These are phyloP conservation scores for Eptesicus fuscus DNA, from an alignment of 2,113 vertebrate species.

Conservation along the genomic window DNA sequence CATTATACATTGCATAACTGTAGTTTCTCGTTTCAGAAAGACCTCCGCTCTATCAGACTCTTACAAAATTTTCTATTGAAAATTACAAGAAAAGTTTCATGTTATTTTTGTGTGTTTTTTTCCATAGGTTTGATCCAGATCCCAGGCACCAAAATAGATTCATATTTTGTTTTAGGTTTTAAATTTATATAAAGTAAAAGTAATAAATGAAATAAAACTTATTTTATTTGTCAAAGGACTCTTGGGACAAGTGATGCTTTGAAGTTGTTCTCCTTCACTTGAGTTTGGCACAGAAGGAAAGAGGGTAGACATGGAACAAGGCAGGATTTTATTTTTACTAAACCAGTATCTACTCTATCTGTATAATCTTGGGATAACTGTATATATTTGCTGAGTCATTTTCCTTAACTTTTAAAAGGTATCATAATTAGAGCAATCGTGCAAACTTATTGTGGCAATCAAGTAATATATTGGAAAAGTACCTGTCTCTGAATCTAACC, in stretches of 20 bases:
- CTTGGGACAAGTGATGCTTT: not conserved
- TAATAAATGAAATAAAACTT: slow-evolving; percentile 20
- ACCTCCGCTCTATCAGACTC: not conserved
- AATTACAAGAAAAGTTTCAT: slow-evolving; percentile 9
- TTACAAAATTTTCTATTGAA: slow-evolving; percentile 44
- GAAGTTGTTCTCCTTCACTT: not conserved
- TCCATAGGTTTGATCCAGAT: not conserved
- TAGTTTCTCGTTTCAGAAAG: slow-evolving; percentile 4
- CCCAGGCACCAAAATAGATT: not conserved
- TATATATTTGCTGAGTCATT: not conserved
- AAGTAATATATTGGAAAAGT: not conserved
- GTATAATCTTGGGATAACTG: not conserved
- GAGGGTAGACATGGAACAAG: not conserved
- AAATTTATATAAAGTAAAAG: not conserved
- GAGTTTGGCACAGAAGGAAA: not conserved
- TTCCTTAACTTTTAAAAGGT: slow-evolving; percentile 10
- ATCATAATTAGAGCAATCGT: not conserved
- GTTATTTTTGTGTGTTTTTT: too few relatives aligned
- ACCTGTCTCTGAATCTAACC: not conserved
- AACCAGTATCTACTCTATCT: not conserved
- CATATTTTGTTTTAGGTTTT: not conserved
- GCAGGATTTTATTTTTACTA: not conserved
- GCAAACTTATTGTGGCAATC: not conserved
- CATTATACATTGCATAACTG: not conserved
- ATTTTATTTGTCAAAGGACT: slow-evolving; percentile 29